A percentile compares a stretch with the other conserved stretches of the same genome.
phyloP scores from a whole-genome alignment of 2,797 vertebrate species.

The Danio tinwini region DNA sequence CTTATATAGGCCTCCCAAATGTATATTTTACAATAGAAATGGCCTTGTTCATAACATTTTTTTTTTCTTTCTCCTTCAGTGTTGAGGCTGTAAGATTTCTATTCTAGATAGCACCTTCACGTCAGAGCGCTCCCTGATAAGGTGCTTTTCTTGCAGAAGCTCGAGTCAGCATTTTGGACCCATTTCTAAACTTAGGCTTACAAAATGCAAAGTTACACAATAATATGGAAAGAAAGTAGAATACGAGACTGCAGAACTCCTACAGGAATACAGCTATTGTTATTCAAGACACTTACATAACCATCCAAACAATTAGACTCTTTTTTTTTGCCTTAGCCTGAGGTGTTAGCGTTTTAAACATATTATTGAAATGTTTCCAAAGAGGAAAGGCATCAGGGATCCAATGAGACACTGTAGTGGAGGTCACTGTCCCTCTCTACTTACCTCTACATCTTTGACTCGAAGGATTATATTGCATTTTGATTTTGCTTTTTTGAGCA shows the following conservation, averaged over 20 bases:
- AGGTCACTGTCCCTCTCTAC: constrained; percentile 7
- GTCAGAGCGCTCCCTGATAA: constrained; percentile 78
- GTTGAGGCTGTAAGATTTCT: constrained; percentile 80
- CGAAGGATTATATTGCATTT: background rate
- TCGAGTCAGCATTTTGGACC: constrained; percentile 78
- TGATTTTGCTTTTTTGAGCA: background rate
- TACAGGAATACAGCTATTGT: constrained; percentile 43
- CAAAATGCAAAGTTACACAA: constrained; percentile 73
- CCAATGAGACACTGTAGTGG: constrained; percentile 1
- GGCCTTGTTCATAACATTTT: constrained; percentile 62
- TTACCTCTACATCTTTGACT: background rate
- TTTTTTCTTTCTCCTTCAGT: constrained; percentile 69
- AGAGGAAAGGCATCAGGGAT: constrained; percentile 60
- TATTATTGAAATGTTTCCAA: constrained; percentile 67
- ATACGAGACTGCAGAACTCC: constrained; percentile 36
- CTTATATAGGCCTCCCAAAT: constrained; percentile 80
- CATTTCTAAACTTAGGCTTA: constrained; percentile 62
- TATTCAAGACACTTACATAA: constrained; percentile 43
- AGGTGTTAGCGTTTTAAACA: constrained; percentile 28
- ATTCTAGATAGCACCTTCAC: constrained; percentile 76
- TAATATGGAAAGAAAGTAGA: constrained; percentile 59
- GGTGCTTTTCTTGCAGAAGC: constrained; percentile 76
- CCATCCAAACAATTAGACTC: constrained; percentile 44
- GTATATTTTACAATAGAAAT: constrained; percentile 78
- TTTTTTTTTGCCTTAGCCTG: constrained; percentile 28